Conservation (phyloP, 2,888 invertebrate species). For the Ligdia adustata region DNA sequence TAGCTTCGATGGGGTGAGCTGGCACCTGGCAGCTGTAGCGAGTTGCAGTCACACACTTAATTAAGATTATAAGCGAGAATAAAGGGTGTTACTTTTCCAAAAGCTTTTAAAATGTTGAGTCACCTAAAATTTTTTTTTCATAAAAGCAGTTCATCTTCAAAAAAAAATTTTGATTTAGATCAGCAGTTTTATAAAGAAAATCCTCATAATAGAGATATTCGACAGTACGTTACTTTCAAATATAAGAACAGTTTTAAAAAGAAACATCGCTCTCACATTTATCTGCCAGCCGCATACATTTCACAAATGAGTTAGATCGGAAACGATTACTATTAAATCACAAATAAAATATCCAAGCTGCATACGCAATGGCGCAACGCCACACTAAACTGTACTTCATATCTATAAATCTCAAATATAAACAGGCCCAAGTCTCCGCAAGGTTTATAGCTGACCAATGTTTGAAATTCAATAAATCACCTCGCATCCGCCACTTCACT, state of each 20-base stretch:
- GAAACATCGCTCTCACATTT: conserved; percentile 3
- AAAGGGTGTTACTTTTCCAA: neutral
- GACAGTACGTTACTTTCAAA: too few relatives aligned
- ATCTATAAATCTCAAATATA: conserved; percentile 69
- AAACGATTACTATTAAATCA: conserved; percentile 24
- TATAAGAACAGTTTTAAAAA: neutral
- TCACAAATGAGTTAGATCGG: conserved; percentile 12
- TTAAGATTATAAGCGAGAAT: conserved; percentile 1
- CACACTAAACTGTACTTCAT: conserved; percentile 56
- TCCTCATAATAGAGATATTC: too few relatives aligned
- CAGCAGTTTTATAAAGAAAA: too few relatives aligned
- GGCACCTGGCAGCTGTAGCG: conserved; percentile 2
- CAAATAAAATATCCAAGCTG: conserved; percentile 16
- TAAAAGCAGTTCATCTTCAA: too few relatives aligned
- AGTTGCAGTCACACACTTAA: conserved; percentile 1
- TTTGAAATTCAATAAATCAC: conserved; percentile 74
- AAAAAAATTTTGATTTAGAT: too few relatives aligned
- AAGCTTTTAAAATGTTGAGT: neutral
- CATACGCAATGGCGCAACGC: conserved; percentile 49
- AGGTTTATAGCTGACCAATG: conserved; percentile 64
- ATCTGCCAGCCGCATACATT: conserved; percentile 4
- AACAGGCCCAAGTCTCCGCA: conserved; percentile 62
- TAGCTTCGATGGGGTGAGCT: conserved; percentile 1
- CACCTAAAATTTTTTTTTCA: too few relatives aligned
- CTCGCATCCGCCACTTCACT: conserved; percentile 70